Conservation (phyloP, 35 echinoderm and acorn worm species). For the Hemicentrotus pulcherrimus region DNA sequence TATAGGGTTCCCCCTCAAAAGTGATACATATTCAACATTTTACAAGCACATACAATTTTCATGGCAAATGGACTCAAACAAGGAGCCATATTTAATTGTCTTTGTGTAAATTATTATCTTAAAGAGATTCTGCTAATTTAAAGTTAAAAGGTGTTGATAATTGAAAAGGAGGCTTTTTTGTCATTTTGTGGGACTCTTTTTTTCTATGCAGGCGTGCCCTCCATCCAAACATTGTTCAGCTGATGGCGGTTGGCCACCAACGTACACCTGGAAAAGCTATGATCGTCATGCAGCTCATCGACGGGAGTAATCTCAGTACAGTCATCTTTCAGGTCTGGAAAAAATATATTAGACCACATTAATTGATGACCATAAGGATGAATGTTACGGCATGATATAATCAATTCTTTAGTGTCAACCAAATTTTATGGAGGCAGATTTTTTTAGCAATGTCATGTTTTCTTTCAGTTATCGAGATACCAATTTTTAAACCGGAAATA, state of each 20-base stretch:
- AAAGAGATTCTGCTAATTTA: no score
- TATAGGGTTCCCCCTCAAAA: no score
- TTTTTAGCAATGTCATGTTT: neutral
- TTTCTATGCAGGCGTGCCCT: conserved; percentile 2
- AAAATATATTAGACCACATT: neutral
- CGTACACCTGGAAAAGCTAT: neutral
- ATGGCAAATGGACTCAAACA: no score
- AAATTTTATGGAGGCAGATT: neutral
- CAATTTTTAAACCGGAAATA: neutral
- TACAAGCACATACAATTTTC: no score
- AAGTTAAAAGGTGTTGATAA: no score
- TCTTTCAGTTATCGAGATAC: neutral
- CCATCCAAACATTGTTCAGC: conserved; percentile 43
- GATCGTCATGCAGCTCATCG: conserved; percentile 20
- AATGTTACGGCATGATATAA: neutral
- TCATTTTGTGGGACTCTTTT: neutral
- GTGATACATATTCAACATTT: no score
- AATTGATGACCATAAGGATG: neutral
- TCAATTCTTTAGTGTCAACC: neutral
- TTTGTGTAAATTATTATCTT: no score
- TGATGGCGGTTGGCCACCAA: conserved; percentile 35
- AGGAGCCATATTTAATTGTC: no score
- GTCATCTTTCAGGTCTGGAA: conserved; percentile 12
- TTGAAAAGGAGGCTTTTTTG: neutral
- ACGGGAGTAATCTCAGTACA: neutral